Conservation (phyloP, 2,888 invertebrate genomes). For the Lymantria monacha region DNA sequence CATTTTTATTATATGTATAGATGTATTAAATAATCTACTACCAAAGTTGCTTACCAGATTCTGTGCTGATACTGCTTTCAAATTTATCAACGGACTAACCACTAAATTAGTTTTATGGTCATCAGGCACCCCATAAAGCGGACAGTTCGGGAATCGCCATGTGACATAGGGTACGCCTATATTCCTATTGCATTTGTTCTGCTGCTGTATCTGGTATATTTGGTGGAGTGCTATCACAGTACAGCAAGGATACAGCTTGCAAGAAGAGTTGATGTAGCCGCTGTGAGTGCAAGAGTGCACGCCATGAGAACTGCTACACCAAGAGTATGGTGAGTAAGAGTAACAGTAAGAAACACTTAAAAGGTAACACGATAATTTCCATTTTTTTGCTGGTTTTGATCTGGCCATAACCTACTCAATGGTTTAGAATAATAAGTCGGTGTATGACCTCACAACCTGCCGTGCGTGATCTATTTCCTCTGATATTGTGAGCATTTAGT, state of each 20-base stretch:
- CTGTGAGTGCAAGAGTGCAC: constrained; percentile 85
- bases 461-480: too few species aligned
- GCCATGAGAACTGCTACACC: constrained; percentile 87
- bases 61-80: too few species aligned
- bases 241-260: constrained; percentile 87
- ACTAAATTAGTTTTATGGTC: constrained; percentile 36
- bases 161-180: constrained; percentile 91
- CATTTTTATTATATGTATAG: too few species aligned
- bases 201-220: constrained; percentile 89
- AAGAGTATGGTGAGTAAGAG: constrained; percentile 85
- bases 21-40: too few species aligned
- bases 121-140: constrained; percentile 83
- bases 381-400: too few species aligned
- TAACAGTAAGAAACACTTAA: too few species aligned
- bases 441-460: too few species aligned
- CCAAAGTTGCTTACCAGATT: too few species aligned
- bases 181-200: constrained; percentile 91
- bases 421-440: too few species aligned
- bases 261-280: constrained; percentile 84
- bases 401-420: too few species aligned
- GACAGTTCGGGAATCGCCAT: constrained; percentile 86
- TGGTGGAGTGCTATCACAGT: constrained; percentile 92
- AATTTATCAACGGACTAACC: constrained; percentile 10
- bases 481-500: too few species aligned
- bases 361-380: too few species aligned